phyloP scores from a whole-genome alignment of 2,113 vertebrate genomes.

The Cavia porcellus region DNA sequence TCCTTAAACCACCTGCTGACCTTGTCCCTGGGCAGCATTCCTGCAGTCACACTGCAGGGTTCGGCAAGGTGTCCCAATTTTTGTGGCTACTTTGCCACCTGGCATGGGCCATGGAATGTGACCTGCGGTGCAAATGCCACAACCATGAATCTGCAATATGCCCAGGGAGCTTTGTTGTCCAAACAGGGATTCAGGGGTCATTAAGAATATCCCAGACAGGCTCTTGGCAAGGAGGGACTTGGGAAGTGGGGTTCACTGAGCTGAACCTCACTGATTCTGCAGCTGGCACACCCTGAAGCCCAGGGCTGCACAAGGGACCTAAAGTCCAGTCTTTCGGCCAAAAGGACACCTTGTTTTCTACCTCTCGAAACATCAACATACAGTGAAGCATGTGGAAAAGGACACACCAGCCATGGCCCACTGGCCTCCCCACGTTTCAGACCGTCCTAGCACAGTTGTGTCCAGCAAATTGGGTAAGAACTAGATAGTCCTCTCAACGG shows the following conservation, averaged over 20 bases:
- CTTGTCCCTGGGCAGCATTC: background rate
- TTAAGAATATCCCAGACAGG: background rate
- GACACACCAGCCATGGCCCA: accelerated
- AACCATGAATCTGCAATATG: background rate
- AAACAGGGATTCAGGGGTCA: background rate
- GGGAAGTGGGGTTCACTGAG: background rate
- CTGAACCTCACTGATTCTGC: background rate
- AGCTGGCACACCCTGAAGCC: background rate
- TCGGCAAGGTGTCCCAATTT: background rate
- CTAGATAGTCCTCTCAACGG: background rate
- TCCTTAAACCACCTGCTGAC: background rate
- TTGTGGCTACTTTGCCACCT: conserved; percentile 1
- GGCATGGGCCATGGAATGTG: background rate
- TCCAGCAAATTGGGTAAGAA: no score
- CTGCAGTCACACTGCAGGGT: background rate
- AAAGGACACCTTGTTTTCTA: background rate
- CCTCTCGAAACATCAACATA: background rate
- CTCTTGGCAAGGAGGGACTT: background rate
- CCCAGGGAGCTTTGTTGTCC: background rate
- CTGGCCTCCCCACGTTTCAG: background rate
- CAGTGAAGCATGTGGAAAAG: no score
- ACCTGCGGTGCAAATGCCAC: background rate
- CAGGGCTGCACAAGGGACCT: background rate
- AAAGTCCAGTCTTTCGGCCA: background rate
- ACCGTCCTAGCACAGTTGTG: background rate